Conservation (phyloP, 2,113 vertebrate species). For the Psittacula cyanocephala region DNA sequence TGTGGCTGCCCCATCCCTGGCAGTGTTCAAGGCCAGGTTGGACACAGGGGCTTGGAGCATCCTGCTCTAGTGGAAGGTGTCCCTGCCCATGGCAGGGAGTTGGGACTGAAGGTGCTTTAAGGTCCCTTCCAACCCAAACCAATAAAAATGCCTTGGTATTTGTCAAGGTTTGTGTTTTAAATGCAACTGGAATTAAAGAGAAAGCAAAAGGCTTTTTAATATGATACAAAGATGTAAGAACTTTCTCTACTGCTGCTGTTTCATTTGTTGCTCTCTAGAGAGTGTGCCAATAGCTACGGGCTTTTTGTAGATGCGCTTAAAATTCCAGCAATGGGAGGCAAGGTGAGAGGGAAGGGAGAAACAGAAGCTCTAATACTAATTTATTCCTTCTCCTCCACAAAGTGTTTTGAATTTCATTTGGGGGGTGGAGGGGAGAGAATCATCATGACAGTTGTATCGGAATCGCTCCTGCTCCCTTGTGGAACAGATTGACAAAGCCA, state of each 20-base stretch:
- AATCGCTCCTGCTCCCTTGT: neutral
- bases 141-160: neutral
- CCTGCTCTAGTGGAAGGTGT: neutral
- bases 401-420: neutral
- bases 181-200: neutral
- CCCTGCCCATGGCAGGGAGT: neutral
- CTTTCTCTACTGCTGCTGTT: neutral
- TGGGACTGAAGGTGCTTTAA: neutral
- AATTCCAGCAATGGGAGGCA: neutral
- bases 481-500: slow-evolving; percentile 13
- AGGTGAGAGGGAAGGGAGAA: neutral
- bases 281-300: neutral
- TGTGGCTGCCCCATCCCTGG: no score
- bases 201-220: neutral
- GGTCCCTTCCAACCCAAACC: neutral
- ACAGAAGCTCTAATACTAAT: neutral
- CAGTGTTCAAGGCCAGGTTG: no score
- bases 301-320: neutral
- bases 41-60: neutral
- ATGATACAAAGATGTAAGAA: neutral
- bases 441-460: neutral
- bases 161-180: neutral
- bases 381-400: neutral
- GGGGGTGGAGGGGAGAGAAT: neutral
- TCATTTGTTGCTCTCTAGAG: neutral